Conservation (phyloP, 2,888 invertebrate species). For the Xanthia togata region DNA sequence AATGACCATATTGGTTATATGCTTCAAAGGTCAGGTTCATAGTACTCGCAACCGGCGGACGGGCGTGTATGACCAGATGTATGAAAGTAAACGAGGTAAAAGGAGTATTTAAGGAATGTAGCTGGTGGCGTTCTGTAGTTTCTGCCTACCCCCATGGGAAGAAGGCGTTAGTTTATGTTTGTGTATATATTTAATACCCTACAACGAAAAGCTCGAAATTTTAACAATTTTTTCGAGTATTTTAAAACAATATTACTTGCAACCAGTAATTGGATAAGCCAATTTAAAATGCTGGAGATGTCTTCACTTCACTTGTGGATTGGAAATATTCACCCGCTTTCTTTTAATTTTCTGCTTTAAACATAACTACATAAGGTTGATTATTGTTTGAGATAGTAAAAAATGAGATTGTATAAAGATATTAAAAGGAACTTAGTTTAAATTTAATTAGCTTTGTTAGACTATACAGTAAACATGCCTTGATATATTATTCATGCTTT, state of each 20-base stretch:
- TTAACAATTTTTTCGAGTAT: background rate
- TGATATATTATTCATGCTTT: constrained; percentile 9
- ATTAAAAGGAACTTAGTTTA: background rate
- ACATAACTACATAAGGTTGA: accelerated
- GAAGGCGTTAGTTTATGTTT: too few relatives aligned
- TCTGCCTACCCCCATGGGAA: too few relatives aligned
- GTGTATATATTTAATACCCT: background rate
- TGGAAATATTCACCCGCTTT: constrained; percentile 5
- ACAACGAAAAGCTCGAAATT: background rate
- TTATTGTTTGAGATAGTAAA: background rate
- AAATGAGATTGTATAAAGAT: too few relatives aligned
- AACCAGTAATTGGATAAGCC: constrained; percentile 35
- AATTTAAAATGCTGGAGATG: constrained; percentile 36
- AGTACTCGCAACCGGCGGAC: too few relatives aligned
- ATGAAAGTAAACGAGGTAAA: too few relatives aligned
- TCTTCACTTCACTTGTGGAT: constrained; percentile 22
- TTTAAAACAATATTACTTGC: constrained; percentile 33
- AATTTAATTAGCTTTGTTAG: constrained; percentile 13
- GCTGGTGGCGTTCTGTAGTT: too few relatives aligned
- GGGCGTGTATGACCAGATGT: too few relatives aligned
- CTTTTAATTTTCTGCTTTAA: background rate
- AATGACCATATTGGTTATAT: too few relatives aligned
- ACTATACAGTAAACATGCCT: background rate
- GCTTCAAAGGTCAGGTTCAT: too few relatives aligned
- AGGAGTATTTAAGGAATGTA: too few relatives aligned